Conservation (phyloP, 2,797 vertebrate species). For the Pampus argenteus region DNA sequence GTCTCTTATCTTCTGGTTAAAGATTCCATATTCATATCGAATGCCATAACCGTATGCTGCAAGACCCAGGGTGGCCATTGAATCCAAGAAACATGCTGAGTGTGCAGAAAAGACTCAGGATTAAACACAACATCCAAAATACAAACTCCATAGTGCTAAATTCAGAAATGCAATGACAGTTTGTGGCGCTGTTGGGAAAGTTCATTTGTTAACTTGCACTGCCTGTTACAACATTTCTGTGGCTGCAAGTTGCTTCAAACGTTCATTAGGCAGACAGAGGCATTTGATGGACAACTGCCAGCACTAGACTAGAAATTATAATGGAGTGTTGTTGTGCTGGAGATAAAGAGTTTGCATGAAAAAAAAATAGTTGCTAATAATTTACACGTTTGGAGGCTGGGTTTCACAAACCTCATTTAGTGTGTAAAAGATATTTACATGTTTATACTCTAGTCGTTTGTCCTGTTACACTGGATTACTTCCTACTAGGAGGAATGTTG, state of each 20-base stretch:
- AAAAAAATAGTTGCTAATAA: not conserved
- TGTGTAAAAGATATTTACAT: not conserved
- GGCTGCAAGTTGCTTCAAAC: slow-evolving; percentile 18
- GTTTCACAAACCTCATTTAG: not conserved
- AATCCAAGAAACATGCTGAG: slow-evolving; percentile 87
- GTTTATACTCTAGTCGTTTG: not conserved
- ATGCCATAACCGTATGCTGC: slow-evolving; percentile 98
- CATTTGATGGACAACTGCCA: slow-evolving; percentile 29
- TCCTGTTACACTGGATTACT: not conserved
- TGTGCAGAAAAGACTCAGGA: not conserved
- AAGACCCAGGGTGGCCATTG: slow-evolving; percentile 95
- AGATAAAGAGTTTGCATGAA: not conserved
- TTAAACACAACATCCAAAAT: slow-evolving; percentile 1
- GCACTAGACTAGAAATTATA: not conserved
- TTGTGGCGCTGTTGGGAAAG: not conserved
- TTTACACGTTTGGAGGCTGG: not conserved
- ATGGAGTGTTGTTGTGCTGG: not conserved
- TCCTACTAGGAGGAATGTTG: not conserved
- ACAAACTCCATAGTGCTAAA: not conserved
- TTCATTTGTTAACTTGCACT: slow-evolving; percentile 5
- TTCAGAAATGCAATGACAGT: not conserved
- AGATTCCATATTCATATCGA: slow-evolving; percentile 97
- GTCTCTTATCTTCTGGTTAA: slow-evolving; percentile 96
- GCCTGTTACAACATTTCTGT: slow-evolving; percentile 28
- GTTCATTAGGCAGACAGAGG: not conserved